Evolutionary conservation across 2,113 vertebrate genomes (phyloP).

Genomic region (Campylorhamphus procurvoides): DNA sequence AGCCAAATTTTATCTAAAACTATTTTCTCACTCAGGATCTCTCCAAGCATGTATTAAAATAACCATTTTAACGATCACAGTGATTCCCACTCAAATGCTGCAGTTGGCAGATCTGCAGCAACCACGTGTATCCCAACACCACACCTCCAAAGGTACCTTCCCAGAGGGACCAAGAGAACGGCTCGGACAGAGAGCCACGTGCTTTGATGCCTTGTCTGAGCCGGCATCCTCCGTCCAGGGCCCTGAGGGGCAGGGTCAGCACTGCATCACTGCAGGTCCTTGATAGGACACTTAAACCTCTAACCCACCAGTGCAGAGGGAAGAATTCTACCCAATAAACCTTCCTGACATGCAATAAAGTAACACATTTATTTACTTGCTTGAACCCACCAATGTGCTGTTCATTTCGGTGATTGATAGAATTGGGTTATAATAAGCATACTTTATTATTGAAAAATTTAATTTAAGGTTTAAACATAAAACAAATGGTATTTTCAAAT

Average conservation of each 20-base stretch:
- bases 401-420: conserved; percentile 68
- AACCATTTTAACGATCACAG: neutral
- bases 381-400: conserved; percentile 67
- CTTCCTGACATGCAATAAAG: conserved; percentile 54
- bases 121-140: neutral
- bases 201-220: neutral
- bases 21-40: neutral
- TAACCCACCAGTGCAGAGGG: conserved; percentile 23
- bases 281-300: neutral
- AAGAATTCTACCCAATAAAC: conserved; percentile 39
- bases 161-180: neutral
- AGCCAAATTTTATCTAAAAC: neutral
- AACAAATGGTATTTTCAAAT: conserved; percentile 72
- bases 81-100: neutral
- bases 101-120: neutral
- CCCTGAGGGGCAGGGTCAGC: neutral
- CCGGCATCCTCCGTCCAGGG: neutral
- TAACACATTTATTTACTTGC: conserved; percentile 68
- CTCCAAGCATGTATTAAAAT: neutral
- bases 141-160: neutral
- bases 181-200: neutral
- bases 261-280: neutral
- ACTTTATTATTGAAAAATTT: conserved; percentile 73
- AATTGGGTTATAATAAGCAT: conserved; percentile 72
- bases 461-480: conserved; percentile 73